A percentile compares a stretch with the other conserved stretches of the same genome.
Conservation (phyloP, 1,140 invertebrate genomes). For the Nephila pilipes region DNA sequence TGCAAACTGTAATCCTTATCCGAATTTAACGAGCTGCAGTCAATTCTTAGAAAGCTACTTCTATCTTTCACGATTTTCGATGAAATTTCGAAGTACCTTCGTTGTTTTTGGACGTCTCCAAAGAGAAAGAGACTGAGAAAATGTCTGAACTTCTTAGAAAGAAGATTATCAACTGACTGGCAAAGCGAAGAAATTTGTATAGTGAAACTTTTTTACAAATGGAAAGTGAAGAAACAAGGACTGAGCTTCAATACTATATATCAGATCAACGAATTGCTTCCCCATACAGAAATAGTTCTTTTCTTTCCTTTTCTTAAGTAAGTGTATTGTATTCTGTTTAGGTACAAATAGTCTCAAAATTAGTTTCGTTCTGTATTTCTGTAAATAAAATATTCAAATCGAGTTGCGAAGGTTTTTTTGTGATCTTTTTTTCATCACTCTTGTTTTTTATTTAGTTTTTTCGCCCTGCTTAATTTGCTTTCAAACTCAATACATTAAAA, state of each 20-base stretch:
- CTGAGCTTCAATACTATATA: background rate
- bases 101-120: background rate
- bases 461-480: no score
- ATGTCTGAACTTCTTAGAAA: background rate
- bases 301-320: no score
- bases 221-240: background rate
- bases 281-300: background rate
- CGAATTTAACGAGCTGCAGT: conserved; percentile 17
- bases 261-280: background rate
- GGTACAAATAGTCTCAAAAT: no score
- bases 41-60: background rate
- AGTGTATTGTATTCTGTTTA: no score
- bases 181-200: background rate
- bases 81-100: background rate
- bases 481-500: no score
- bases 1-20: conserved; percentile 1
- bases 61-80: conserved; percentile 10
- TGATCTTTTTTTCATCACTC: no score
- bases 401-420: no score
- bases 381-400: no score
- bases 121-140: background rate
- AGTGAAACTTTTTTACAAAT: background rate
- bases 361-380: no score
- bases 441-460: no score
- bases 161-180: background rate